Evolutionary conservation across 2,888 invertebrate genomes (phyloP).

Genomic region (Acanthococcus lagerstroemiae): DNA sequence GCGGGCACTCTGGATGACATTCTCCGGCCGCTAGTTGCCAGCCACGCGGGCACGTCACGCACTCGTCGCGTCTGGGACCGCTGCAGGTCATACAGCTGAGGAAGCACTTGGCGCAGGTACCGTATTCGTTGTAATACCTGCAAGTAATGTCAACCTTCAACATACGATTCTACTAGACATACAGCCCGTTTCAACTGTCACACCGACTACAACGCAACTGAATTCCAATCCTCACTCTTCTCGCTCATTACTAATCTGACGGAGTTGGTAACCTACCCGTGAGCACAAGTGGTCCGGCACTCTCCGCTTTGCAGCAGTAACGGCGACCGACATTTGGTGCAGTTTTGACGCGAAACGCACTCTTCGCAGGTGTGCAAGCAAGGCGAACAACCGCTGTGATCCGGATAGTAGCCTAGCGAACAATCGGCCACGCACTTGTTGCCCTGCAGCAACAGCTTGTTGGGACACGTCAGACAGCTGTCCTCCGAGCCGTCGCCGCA

Average conservation of each 20-base stretch:
- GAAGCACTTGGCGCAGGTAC: conserved; percentile 71
- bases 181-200: too few species aligned
- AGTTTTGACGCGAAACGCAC: conserved; percentile 68
- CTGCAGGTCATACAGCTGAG: conserved; percentile 75
- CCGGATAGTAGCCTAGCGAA: conserved; percentile 56
- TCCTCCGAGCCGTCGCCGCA: conserved; percentile 66
- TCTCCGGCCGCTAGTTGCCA: conserved; percentile 76
- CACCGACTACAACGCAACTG: too few species aligned
- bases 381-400: conserved; percentile 50
- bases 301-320: conserved; percentile 72
- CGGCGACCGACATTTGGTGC: conserved; percentile 65
- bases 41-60: conserved; percentile 67
- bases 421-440: conserved; percentile 66
- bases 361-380: conserved; percentile 70
- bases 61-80: conserved; percentile 73
- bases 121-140: conserved; percentile 78
- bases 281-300: conserved; percentile 68
- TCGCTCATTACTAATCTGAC: too few species aligned
- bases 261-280: conserved; percentile 45
- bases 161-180: too few species aligned
- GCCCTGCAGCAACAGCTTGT: conserved; percentile 61
- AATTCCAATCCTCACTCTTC: too few species aligned
- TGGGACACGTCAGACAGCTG: conserved; percentile 60
- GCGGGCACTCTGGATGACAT: conserved; percentile 75
- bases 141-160: too few species aligned